A percentile compares a stretch with the other conserved stretches of the same genome.
phyloP scores from a whole-genome alignment of 1,140 invertebrate genomes.

The Paraescarpia echinospica region DNA sequence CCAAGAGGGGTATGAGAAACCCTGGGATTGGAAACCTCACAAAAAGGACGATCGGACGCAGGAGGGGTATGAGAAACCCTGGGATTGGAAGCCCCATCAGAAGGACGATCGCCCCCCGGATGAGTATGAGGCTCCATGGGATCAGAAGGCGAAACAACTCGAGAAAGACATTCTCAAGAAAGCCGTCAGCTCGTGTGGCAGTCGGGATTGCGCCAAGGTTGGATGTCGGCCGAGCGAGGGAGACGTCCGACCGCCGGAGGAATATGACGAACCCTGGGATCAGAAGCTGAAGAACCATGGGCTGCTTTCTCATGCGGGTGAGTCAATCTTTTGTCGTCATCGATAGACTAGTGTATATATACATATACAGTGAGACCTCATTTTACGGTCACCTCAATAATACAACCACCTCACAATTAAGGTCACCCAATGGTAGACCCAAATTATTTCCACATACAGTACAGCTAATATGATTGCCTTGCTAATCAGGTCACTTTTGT shows the following conservation, averaged over 20 bases:
- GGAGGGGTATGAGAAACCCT: constrained; percentile 19
- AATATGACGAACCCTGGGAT: constrained; percentile 31
- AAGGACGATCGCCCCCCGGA: constrained; percentile 26
- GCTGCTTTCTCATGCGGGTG: background rate
- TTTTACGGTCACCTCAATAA: no score
- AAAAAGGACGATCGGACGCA: constrained; percentile 24
- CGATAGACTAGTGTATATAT: background rate
- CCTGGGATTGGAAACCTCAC: constrained; percentile 31
- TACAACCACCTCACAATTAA: no score
- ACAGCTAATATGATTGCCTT: no score
- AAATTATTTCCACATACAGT: no score
- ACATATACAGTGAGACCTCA: no score
- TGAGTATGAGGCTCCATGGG: constrained; percentile 30
- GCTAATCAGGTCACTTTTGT: no score
- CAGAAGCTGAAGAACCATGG: constrained; percentile 22
- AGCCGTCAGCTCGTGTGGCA: constrained; percentile 15
- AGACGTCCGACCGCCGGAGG: constrained; percentile 18
- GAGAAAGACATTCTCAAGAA: constrained; percentile 18
- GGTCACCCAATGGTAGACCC: no score
- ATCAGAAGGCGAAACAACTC: constrained; percentile 26
- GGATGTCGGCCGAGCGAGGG: background rate
- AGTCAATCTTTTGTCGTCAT: background rate
- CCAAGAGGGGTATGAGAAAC: constrained; percentile 8
- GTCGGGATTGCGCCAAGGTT: background rate
- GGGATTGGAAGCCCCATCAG: constrained; percentile 31